These are phyloP conservation scores for Ovis canadensis DNA, from an alignment of 2,113 vertebrate genomes.

Conservation along the genomic window DNA sequence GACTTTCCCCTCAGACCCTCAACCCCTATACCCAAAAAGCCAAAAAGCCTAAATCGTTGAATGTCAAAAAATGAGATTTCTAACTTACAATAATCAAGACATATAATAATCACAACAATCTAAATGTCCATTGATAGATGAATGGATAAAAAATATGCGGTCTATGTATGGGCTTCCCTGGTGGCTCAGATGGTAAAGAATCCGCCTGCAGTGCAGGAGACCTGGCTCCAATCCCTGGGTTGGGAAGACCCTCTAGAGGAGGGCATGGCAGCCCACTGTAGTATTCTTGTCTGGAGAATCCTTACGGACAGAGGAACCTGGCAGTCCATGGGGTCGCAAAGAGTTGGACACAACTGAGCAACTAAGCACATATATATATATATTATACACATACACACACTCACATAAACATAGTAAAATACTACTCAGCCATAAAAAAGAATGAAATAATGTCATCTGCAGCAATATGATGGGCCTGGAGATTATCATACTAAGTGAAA, in stretches of 20 bases:
- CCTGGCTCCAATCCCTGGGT: neutral
- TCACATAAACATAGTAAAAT: neutral
- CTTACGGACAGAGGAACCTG: neutral
- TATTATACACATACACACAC: neutral
- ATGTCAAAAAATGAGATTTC: neutral
- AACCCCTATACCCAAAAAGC: neutral
- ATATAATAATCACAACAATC: neutral
- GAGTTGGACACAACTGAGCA: neutral
- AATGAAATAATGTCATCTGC: neutral
- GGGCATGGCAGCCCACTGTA: neutral
- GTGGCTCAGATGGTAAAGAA: neutral
- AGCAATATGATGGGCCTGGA: neutral
- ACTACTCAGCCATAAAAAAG: neutral
- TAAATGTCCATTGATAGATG: neutral
- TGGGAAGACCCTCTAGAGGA: neutral
- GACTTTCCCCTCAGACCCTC: too few species aligned
- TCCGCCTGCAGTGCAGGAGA: accelerated
- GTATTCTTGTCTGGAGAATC: neutral
- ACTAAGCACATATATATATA: neutral
- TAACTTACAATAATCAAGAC: neutral
- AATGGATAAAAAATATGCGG: neutral
- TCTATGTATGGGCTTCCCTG: neutral
- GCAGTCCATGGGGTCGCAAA: neutral
- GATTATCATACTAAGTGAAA: neutral
- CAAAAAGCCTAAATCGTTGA: neutral